Conservation (phyloP, 92 coral and sea anemone species). For the Palythoa grandis region DNA sequence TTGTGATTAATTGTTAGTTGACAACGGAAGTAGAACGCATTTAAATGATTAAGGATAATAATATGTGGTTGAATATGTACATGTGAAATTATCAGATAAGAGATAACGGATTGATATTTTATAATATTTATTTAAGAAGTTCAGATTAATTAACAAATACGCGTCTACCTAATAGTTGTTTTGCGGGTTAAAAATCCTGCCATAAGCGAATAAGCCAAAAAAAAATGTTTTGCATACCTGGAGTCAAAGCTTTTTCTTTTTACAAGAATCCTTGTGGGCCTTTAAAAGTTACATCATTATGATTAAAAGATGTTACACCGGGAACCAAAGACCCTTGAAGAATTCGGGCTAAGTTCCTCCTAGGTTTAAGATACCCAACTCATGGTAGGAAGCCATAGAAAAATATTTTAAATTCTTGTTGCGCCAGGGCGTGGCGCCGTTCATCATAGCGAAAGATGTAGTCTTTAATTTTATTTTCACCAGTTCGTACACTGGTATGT, state of each 20-base stretch:
- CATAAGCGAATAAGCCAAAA: neutral
- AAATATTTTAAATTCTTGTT: neutral
- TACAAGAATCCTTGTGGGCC: neutral
- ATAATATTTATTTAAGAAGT: constrained; percentile 67
- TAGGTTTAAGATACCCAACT: neutral
- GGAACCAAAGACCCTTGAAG: no score
- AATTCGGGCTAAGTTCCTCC: no score
- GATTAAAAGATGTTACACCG: neutral
- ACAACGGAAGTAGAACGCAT: neutral
- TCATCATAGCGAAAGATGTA: neutral
- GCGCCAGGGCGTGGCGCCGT: neutral
- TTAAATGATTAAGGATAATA: neutral
- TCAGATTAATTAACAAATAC: constrained; percentile 8
- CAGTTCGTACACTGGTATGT: neutral
- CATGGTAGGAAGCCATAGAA: neutral
- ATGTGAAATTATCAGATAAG: constrained; percentile 43
- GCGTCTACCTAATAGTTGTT: neutral
- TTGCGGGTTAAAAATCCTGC: neutral
- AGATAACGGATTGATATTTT: constrained; percentile 68
- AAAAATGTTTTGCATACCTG: neutral
- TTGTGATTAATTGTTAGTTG: neutral
- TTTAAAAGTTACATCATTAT: neutral
- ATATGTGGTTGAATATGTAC: constrained; percentile 9
- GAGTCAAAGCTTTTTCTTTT: neutral
- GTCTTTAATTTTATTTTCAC: neutral